A percentile compares a stretch with the other conserved stretches of the same genome.
phyloP scores from a whole-genome alignment of 2,888 invertebrate genomes.

The Lithophane semibrunnea region DNA sequence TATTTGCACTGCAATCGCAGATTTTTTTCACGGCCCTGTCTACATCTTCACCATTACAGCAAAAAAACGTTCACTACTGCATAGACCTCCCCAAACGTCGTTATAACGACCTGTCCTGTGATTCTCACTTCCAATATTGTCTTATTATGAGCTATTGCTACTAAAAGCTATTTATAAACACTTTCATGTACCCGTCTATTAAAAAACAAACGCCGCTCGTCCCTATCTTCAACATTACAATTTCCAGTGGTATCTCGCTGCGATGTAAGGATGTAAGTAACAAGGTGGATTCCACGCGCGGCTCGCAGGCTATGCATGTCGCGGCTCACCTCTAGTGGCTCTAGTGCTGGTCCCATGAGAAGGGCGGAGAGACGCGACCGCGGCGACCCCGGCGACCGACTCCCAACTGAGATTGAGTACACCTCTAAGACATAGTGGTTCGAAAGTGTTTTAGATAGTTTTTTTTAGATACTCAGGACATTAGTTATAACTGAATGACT shows the following conservation, averaged over 20 bases:
- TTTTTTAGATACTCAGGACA: neutral
- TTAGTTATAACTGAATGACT: too few species aligned
- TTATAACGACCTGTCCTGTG: neutral
- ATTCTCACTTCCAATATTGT: neutral
- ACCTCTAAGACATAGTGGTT: slow-evolving; percentile 46
- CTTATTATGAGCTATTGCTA: neutral
- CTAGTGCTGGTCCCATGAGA: slow-evolving; percentile 72
- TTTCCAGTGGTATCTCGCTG: slow-evolving; percentile 46
- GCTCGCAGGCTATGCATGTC: slow-evolving; percentile 48
- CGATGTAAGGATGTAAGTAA: slow-evolving; percentile 47
- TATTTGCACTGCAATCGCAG: too few species aligned
- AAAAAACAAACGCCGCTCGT: slow-evolving; percentile 5
- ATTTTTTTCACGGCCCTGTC: too few species aligned
- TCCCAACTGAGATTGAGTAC: slow-evolving; percentile 52
- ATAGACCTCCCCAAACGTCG: neutral
- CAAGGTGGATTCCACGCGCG: slow-evolving; percentile 52
- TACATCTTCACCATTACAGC: neutral
- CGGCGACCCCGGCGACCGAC: slow-evolving; percentile 76
- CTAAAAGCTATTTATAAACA: slow-evolving; percentile 14
- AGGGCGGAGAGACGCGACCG: slow-evolving; percentile 80
- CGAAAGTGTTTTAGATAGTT: neutral
- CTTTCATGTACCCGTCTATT: neutral
- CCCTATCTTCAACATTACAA: slow-evolving; percentile 26
- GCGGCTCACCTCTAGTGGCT: slow-evolving; percentile 60
- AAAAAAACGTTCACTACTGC: neutral